These are phyloP conservation scores for Sclerodermus sp. DNA, from an alignment of 2,888 invertebrate genomes.

Conservation along the genomic window DNA sequence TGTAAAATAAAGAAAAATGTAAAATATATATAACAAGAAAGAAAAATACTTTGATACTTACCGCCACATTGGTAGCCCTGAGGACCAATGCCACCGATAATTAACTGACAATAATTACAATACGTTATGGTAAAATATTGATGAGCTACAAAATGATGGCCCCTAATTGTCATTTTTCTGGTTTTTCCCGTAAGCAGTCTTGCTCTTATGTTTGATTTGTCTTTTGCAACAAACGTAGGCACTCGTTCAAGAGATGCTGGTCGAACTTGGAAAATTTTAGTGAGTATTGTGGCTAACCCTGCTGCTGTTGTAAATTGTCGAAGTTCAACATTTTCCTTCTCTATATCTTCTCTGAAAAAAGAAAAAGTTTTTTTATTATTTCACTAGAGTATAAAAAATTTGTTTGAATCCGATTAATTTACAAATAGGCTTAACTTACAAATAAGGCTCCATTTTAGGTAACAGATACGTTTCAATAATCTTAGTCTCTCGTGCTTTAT, in stretches of 20 bases:
- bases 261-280: conserved; percentile 74
- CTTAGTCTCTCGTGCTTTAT: conserved; percentile 75
- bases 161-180: conserved; percentile 76
- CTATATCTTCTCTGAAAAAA: conserved; percentile 65
- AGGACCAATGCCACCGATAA: conserved; percentile 93
- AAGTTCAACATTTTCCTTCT: conserved; percentile 65
- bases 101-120: conserved; percentile 91
- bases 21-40: conserved; percentile 4
- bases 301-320: conserved; percentile 72
- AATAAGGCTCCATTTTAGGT: conserved; percentile 71
- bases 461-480: conserved; percentile 74
- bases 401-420: not conserved
- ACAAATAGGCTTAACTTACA: conserved; percentile 60
- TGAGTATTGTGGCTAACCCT: conserved; percentile 78
- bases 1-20: not conserved
- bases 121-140: conserved; percentile 87
- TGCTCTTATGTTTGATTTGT: conserved; percentile 73
- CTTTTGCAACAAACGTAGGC: conserved; percentile 83
- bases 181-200: conserved; percentile 67
- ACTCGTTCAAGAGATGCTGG: conserved; percentile 71
- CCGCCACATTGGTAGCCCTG: conserved; percentile 96
- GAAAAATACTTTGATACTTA: conserved; percentile 55
- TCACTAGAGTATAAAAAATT: conserved; percentile 3
- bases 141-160: conserved; percentile 87
- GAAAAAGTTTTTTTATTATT: conserved; percentile 6